Evolutionary conservation across 2,113 vertebrate genomes (phyloP).

Genomic region (Brachypteracias leptosomus): DNA sequence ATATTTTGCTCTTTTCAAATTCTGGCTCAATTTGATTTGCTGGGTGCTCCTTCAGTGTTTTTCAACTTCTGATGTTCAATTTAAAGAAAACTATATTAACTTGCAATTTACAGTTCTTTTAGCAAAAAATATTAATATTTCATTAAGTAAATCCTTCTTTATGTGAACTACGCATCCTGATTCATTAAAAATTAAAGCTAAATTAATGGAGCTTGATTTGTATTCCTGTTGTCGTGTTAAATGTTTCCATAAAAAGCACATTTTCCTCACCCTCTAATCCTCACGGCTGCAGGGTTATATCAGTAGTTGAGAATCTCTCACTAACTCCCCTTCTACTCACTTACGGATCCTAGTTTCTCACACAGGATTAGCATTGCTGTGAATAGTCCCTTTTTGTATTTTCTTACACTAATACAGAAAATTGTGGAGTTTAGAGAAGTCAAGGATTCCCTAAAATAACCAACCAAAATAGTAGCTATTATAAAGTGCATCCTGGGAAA

Average conservation of each 20-base stretch:
- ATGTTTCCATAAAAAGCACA: background rate
- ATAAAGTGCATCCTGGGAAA: background rate
- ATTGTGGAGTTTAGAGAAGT: background rate
- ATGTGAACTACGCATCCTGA: constrained; percentile 23
- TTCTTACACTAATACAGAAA: background rate
- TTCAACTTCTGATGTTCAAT: background rate
- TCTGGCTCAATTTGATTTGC: background rate
- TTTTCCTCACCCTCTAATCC: background rate
- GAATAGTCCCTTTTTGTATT: background rate
- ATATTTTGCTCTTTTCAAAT: background rate
- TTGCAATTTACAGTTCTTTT: constrained; percentile 1
- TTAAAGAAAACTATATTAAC: background rate
- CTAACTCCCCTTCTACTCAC: background rate
- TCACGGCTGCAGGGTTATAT: background rate
- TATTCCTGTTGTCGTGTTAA: constrained; percentile 18
- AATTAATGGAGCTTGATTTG: constrained; percentile 32
- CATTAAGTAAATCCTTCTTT: constrained; percentile 33
- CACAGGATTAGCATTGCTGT: background rate
- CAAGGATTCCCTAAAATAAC: background rate
- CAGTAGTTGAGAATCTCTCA: background rate
- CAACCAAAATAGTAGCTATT: background rate
- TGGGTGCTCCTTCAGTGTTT: background rate
- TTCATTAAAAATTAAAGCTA: constrained; percentile 49
- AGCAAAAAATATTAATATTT: constrained; percentile 42
- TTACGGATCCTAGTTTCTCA: background rate